Evolutionary conservation across 37 sponge, comb jelly and placozoan genomes (phyloP).

Genomic region (Amphimedon queenslandica): DNA sequence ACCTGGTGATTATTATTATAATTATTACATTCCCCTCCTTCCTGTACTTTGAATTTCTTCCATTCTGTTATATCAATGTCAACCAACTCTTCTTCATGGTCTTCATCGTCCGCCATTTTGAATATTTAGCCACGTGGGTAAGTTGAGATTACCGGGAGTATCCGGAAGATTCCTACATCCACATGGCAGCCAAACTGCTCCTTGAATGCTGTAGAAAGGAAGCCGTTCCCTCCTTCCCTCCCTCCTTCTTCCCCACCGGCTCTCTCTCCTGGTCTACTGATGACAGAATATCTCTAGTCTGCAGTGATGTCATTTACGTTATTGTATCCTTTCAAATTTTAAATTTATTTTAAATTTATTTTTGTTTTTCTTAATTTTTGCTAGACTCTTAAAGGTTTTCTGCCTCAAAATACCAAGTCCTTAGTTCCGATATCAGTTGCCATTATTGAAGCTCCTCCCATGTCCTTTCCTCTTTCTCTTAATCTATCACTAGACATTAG

Average conservation of each 20-base stretch:
- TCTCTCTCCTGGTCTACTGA: constrained; percentile 1
- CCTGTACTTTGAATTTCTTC: constrained; percentile 65
- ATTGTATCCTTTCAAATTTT: constrained; percentile 17
- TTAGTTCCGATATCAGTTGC: too few relatives aligned
- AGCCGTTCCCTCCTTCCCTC: not conserved
- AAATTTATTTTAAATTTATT: not conserved
- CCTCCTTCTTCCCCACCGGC: not conserved
- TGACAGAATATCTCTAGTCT: constrained; percentile 6
- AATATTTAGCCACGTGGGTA: not conserved
- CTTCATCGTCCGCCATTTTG: constrained; percentile 12
- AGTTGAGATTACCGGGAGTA: too few relatives aligned
- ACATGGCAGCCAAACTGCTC: too few relatives aligned
- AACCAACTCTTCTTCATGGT: constrained; percentile 14
- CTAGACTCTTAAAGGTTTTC: not conserved
- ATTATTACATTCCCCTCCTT: not conserved
- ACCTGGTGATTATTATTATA: constrained; percentile 60
- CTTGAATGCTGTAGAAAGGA: constrained; percentile 5
- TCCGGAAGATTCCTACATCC: too few relatives aligned
- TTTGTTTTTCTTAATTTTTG: not conserved
- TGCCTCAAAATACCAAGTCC: too few relatives aligned
- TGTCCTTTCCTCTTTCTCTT: too few relatives aligned
- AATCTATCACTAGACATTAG: too few relatives aligned
- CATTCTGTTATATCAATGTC: constrained; percentile 66
- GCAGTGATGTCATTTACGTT: constrained; percentile 9
- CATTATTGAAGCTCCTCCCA: too few relatives aligned